These are phyloP conservation scores for Tragelaphus imberbis DNA, from an alignment of 2,113 vertebrate genomes.

Conservation along the genomic window DNA sequence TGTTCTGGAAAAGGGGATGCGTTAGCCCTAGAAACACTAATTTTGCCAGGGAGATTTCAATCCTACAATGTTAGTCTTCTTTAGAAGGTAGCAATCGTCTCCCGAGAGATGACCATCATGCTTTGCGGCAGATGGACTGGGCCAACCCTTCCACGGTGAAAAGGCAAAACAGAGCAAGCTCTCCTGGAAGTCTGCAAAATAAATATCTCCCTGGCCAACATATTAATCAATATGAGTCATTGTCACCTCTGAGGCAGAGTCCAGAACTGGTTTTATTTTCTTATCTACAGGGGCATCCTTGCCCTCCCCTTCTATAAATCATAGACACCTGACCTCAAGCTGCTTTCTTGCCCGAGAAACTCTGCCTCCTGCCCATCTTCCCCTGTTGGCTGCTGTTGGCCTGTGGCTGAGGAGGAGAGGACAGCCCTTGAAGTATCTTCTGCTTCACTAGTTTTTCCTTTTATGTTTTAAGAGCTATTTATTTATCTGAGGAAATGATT, in stretches of 20 bases:
- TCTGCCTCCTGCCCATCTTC: background rate
- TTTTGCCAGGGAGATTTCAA: background rate
- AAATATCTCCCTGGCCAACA: background rate
- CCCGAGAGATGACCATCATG: background rate
- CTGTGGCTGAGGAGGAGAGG: background rate
- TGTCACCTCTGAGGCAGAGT: background rate
- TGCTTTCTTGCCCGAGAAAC: slow-evolving; percentile 21
- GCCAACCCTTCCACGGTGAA: background rate
- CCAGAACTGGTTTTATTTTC: background rate
- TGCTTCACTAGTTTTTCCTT: slow-evolving; percentile 37
- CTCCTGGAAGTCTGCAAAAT: background rate
- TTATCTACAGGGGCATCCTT: background rate
- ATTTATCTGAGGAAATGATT: slow-evolving; percentile 3
- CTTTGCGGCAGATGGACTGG: background rate
- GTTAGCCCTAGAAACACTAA: background rate
- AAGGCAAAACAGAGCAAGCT: background rate
- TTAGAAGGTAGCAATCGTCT: background rate
- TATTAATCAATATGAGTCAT: background rate
- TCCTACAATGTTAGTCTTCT: background rate
- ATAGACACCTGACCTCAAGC: background rate
- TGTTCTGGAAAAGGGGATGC: background rate
- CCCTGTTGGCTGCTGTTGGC: background rate
- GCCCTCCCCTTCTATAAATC: slow-evolving; percentile 14
- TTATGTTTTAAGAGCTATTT: slow-evolving; percentile 29
- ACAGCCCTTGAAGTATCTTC: background rate